Evolutionary conservation across 2,888 invertebrate species (phyloP).

Genomic region (Beris chalybata): DNA sequence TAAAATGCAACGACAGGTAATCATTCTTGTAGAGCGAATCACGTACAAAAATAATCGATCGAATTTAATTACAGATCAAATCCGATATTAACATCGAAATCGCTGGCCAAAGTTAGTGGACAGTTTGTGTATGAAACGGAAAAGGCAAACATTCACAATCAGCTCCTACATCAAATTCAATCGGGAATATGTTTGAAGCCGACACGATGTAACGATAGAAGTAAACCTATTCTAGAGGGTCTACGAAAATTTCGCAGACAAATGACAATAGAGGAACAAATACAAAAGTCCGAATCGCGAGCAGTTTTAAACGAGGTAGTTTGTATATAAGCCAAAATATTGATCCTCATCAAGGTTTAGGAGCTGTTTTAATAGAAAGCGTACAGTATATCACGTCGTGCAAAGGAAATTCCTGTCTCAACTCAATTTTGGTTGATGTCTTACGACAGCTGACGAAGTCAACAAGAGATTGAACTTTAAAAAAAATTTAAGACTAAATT

Average conservation of each 20-base stretch:
- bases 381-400: no score
- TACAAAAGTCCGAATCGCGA: conserved; percentile 79
- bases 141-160: conserved; percentile 77
- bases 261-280: conserved; percentile 87
- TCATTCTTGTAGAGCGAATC: no score
- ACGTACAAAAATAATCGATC: neutral
- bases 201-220: conserved; percentile 81
- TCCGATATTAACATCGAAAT: conserved; percentile 62
- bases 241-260: conserved; percentile 84
- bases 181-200: conserved; percentile 74
- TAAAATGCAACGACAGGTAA: conserved; percentile 81
- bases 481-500: no score
- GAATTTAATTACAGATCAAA: conserved; percentile 57
- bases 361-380: no score
- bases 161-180: conserved; percentile 79
- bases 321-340: no score
- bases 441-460: no score
- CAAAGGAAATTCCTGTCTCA: no score
- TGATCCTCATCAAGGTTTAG: no score
- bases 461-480: no score
- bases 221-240: conserved; percentile 80
- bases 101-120: conserved; percentile 69
- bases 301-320: conserved; percentile 58
- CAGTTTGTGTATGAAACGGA: conserved; percentile 89
- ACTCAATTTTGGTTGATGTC: no score